Base-by-base conservation (phyloP, 2,888 invertebrate genomes). In the Chloromyia formosa region DNA sequence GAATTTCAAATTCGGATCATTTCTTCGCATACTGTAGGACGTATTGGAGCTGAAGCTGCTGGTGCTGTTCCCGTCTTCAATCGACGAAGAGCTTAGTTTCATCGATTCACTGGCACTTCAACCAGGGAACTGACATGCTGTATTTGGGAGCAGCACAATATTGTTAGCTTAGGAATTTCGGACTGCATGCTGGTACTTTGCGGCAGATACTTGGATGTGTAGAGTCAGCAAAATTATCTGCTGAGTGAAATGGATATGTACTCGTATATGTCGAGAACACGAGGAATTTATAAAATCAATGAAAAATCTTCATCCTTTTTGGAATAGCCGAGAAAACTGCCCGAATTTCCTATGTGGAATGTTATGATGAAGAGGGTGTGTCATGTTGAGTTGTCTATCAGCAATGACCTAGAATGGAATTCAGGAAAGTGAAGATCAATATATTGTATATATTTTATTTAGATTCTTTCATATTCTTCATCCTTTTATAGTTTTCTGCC, bases 1-100 rank as follows among this genome's bases (percentile, higher is more conserved):
- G 68, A 69, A 69, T 69, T 69, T 66, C 20, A 49, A 22, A 66
- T 66, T 40, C 16, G n/a, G 35, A 23, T 62, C 40, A n/a, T 62
- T 49, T 10, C 49, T 35, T 35, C 16, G 49, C 12, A 35, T 2
- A 7, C 7, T 7, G 27, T 35, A 35, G 27, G 27, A 35, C 7
- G 27, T 35, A 35, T 35, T 35, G 27, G 27, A 35, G 7, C 27
- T 35, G 27, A 35, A 35, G 7, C 2, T 35, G 27, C 27, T 35
- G 27, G 49, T n/a, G 49, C 49, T 49, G 16, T 49, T 49, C 2
- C 12, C 14, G 12, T 49, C 49, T n/a, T 49, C 4, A 49, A 49
- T 12, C 10, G 49, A 12, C 49, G 49, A 1, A 49, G 27, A 35
- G 27, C 16, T 49, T n/a, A 49, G 49, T 49, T 12, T 49, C 49